phyloP scores from a whole-genome alignment of 2,113 vertebrate genomes.

The Romanogobio albipinnatus region DNA sequence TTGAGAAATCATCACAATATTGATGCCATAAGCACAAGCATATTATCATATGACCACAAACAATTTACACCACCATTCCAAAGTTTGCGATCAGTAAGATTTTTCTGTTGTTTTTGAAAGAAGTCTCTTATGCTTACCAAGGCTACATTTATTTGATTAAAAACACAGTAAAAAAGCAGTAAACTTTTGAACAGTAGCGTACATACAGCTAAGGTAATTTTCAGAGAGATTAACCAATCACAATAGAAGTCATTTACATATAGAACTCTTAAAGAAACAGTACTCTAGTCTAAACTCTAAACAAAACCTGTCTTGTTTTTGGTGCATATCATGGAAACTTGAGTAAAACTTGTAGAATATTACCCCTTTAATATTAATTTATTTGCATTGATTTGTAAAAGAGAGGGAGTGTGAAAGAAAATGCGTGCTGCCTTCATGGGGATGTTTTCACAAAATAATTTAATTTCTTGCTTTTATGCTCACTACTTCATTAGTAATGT shows the following conservation, averaged over 20 bases:
- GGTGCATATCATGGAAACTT: not conserved
- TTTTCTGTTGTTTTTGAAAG: not conserved
- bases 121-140: not conserved
- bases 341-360: not conserved
- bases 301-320: not conserved
- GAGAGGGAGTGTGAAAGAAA: not conserved
- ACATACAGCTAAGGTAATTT: not conserved
- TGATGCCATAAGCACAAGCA: not conserved
- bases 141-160: not conserved
- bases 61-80: not conserved
- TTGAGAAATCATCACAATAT: not conserved
- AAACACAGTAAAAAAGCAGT: not conserved
- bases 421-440: not conserved
- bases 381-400: not conserved
- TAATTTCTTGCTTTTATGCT: conserved; percentile 70
- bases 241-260: not conserved
- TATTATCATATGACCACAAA: not conserved
- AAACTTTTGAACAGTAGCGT: not conserved
- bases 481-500: conserved; percentile 79
- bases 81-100: not conserved
- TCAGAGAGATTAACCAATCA: not conserved
- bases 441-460: conserved; percentile 34
- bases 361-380: not conserved
- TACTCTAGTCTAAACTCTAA: not conserved
- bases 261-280: not conserved